Evolutionary conservation across 2,888 invertebrate genomes (phyloP).

Genomic region (Hetaerina titia): DNA sequence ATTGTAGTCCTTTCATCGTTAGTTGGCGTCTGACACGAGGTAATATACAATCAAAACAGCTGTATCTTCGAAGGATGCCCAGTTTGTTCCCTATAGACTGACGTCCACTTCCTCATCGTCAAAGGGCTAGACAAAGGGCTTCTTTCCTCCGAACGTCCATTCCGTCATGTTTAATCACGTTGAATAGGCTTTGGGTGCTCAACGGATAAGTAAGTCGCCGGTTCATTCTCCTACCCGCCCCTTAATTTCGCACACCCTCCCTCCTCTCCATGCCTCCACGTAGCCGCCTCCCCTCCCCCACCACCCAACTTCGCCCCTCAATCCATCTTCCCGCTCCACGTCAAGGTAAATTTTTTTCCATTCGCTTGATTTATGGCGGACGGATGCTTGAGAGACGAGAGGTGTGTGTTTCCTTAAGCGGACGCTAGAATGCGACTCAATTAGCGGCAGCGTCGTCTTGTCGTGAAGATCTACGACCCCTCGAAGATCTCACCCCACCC

Average conservation of each 20-base stretch:
- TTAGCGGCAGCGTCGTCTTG: not conserved
- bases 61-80: too few species aligned
- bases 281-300: not conserved
- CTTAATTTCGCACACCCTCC: not conserved
- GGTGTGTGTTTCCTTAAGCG: conserved; percentile 17
- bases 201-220: not conserved
- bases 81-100: too few species aligned
- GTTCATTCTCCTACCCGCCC: not conserved
- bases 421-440: conserved; percentile 2
- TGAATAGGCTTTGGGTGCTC: not conserved
- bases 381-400: conserved; percentile 1
- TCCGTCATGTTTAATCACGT: not conserved
- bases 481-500: too few species aligned
- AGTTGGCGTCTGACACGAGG: too few species aligned
- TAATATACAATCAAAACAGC: too few species aligned
- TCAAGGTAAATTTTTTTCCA: not conserved
- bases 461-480: not conserved
- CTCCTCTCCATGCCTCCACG: not conserved
- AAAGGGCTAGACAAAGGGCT: not conserved
- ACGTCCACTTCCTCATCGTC: not conserved
- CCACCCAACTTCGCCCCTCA: not conserved
- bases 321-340: not conserved
- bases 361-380: conserved; percentile 1
- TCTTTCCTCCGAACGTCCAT: not conserved
- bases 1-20: too few species aligned